Conservation (phyloP, 92 coral and sea anemone species). For the Phenganax marumi region DNA sequence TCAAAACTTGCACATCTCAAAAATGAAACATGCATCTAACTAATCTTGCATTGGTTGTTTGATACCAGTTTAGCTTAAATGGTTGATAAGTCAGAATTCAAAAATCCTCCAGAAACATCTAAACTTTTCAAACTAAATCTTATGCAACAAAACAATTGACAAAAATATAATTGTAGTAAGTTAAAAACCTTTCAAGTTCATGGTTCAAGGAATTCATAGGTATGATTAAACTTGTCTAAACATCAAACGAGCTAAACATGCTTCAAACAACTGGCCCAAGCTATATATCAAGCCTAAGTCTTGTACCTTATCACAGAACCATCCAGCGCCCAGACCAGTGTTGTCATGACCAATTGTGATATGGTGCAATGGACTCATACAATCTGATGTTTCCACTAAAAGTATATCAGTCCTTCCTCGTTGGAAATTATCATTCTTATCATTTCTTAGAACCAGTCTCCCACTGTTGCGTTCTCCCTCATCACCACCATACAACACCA, state of each 20-base stretch:
- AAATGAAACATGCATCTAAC: too few species aligned
- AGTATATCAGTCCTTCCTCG: conserved; percentile 90
- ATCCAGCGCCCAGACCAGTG: conserved; percentile 90
- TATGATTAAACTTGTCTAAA: conserved; percentile 60
- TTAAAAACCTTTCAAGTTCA: too few species aligned
- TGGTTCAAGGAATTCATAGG: too few species aligned
- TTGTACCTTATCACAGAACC: conserved; percentile 61
- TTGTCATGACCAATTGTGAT: conserved; percentile 95
- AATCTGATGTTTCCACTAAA: conserved; percentile 71
- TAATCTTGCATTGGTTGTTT: too few species aligned
- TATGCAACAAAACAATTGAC: too few species aligned
- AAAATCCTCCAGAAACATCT: too few species aligned
- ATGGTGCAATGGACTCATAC: conserved; percentile 93
- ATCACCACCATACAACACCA: conserved; percentile 88
- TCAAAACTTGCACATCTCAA: too few species aligned
- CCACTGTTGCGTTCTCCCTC: conserved; percentile 89
- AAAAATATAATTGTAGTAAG: too few species aligned
- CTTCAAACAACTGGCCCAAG: conserved; percentile 64
- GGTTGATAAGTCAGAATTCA: too few species aligned
- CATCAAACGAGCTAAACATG: conserved; percentile 84
- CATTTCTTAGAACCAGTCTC: conserved; percentile 81
- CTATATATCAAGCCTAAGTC: too few species aligned
- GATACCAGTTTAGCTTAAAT: too few species aligned
- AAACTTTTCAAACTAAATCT: too few species aligned
- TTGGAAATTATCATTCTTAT: conserved; percentile 72